These are phyloP conservation scores for Tenthredo mesomela DNA, from an alignment of 2,888 invertebrate species.

Conservation along the genomic window DNA sequence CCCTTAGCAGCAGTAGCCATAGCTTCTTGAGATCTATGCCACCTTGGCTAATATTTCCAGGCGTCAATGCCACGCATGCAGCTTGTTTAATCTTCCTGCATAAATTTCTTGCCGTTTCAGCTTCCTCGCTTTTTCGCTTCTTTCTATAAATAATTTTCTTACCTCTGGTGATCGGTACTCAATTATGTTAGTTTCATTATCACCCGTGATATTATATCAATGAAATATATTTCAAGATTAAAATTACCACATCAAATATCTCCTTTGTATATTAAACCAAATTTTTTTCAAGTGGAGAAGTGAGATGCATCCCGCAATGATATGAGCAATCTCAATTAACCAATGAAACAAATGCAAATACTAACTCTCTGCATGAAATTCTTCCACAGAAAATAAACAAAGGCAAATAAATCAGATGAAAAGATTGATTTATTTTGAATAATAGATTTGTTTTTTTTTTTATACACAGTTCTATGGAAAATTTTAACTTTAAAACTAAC, in stretches of 20 bases:
- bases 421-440: background rate
- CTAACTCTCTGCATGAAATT: background rate
- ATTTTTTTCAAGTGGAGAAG: background rate
- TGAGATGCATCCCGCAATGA: background rate
- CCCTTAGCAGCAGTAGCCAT: slow-evolving; percentile 52
- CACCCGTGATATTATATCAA: slow-evolving; percentile 7
- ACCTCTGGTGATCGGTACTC: slow-evolving; percentile 7
- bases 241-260: background rate
- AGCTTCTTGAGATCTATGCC: slow-evolving; percentile 40
- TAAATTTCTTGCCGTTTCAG: slow-evolving; percentile 30
- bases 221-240: background rate
- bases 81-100: slow-evolving; percentile 44
- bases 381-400: background rate
- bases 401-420: background rate
- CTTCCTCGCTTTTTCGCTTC: background rate
- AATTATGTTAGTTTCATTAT: background rate
- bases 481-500: background rate
- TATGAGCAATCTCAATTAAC: background rate
- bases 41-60: slow-evolving; percentile 42
- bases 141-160: slow-evolving; percentile 42
- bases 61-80: slow-evolving; percentile 24
- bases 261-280: background rate
- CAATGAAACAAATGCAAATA: background rate
- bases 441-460: background rate
- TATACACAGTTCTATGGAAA: background rate